Conservation (phyloP, 2,888 invertebrate genomes). For the Melitaea athalia region DNA sequence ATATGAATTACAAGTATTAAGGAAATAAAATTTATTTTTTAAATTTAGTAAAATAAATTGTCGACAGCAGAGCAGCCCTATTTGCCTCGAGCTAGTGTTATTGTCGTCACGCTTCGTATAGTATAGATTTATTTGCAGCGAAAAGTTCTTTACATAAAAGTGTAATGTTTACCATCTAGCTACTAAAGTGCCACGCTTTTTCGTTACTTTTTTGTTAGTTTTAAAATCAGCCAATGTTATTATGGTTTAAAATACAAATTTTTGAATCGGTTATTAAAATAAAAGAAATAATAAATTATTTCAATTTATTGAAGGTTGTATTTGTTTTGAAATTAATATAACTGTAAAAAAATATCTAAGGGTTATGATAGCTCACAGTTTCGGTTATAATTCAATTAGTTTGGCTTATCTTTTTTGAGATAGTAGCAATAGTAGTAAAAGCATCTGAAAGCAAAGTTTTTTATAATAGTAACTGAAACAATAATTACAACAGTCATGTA, state of each 20-base stretch:
- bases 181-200: too few relatives aligned
- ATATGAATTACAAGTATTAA: too few relatives aligned
- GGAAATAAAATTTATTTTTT: not conserved
- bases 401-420: not conserved
- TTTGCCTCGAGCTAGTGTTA: conserved; percentile 22
- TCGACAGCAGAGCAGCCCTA: conserved; percentile 10
- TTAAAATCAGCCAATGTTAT: too few relatives aligned
- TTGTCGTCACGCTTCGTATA: conserved; percentile 35
- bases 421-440: not conserved
- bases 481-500: too few relatives aligned
- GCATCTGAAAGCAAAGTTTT: not conserved
- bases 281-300: too few relatives aligned
- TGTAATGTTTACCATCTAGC: not conserved
- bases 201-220: too few relatives aligned
- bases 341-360: too few relatives aligned
- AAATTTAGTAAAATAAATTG: not conserved
- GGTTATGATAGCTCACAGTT: not conserved
- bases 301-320: too few relatives aligned
- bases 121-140: conserved; percentile 27
- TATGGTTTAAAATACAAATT: too few relatives aligned
- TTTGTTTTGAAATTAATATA: too few relatives aligned
- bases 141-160: conserved; percentile 6
- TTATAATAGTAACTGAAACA: too few relatives aligned
- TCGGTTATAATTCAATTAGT: not conserved
- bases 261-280: too few relatives aligned